A percentile compares a stretch with the other conserved stretches of the same genome.
These are phyloP conservation scores for Acanthiza pusilla DNA, from an alignment of 2,797 vertebrate genomes.

Conservation along the genomic window DNA sequence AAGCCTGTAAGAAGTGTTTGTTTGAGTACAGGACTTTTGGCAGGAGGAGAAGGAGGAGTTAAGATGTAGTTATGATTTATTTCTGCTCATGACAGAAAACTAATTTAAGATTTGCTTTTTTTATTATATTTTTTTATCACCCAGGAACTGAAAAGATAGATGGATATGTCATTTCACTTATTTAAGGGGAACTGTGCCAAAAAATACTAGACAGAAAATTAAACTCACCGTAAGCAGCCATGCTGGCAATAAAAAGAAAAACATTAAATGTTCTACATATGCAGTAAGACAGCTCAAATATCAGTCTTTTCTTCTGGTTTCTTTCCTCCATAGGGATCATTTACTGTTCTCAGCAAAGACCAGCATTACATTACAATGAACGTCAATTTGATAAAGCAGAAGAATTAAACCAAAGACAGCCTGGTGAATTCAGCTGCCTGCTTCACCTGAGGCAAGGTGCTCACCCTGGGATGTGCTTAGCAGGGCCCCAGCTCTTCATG, in stretches of 20 bases:
- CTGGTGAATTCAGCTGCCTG: not conserved
- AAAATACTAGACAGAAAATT: not conserved
- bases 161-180: not conserved
- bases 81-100: not conserved
- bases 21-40: not conserved
- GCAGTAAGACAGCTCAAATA: not conserved
- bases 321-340: not conserved
- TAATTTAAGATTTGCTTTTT: not conserved
- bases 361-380: not conserved
- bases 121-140: not conserved
- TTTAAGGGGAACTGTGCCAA: not conserved
- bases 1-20: not conserved
- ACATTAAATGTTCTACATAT: not conserved
- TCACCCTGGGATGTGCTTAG: not conserved
- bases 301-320: not conserved
- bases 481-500: not conserved
- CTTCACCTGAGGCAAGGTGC: fast-evolving
- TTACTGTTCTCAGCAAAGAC: not conserved
- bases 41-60: not conserved
- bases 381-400: not conserved
- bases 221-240: not conserved
- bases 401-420: not conserved
- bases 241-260: not conserved
- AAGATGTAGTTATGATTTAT: not conserved
- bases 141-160: not conserved